A percentile compares a stretch with the other conserved stretches of the same genome.
phyloP scores from a whole-genome alignment of 2,797 vertebrate species.

The Sebastiscus albofasciatus region DNA sequence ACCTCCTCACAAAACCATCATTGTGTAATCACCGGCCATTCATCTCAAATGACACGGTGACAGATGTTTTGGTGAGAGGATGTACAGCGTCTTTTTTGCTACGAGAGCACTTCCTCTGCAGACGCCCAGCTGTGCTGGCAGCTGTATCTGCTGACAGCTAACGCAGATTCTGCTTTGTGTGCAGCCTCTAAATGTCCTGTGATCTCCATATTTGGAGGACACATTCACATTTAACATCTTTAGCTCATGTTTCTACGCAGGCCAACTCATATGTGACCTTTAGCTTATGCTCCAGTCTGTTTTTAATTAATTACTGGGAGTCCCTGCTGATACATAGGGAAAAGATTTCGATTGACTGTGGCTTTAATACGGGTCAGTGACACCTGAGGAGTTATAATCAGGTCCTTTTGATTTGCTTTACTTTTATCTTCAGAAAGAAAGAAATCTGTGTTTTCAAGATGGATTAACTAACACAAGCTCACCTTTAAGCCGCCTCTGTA shows the following conservation, averaged over 20 bases:
- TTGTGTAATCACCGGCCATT: slow-evolving; percentile 70
- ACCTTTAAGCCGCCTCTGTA: slow-evolving; percentile 20
- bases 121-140: slow-evolving; percentile 70
- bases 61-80: slow-evolving; percentile 70
- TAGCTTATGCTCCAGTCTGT: neutral
- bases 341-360: neutral
- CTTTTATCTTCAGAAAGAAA: slow-evolving; percentile 11
- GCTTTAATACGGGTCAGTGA: neutral
- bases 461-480: slow-evolving; percentile 9
- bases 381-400: neutral
- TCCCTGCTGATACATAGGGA: neutral
- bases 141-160: slow-evolving; percentile 64
- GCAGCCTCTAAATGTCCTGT: slow-evolving; percentile 50
- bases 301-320: neutral
- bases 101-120: slow-evolving; percentile 55
- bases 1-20: slow-evolving; percentile 60
- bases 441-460: slow-evolving; percentile 10
- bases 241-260: slow-evolving; percentile 4
- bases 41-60: slow-evolving; percentile 61
- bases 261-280: slow-evolving; percentile 12
- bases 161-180: slow-evolving; percentile 50
- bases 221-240: slow-evolving; percentile 31
- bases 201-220: slow-evolving; percentile 32
- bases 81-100: slow-evolving; percentile 49
- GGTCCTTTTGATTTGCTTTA: slow-evolving; percentile 13